Evolutionary conservation across 2,888 invertebrate genomes (phyloP).

Genomic region (Stenodema calcarata): DNA sequence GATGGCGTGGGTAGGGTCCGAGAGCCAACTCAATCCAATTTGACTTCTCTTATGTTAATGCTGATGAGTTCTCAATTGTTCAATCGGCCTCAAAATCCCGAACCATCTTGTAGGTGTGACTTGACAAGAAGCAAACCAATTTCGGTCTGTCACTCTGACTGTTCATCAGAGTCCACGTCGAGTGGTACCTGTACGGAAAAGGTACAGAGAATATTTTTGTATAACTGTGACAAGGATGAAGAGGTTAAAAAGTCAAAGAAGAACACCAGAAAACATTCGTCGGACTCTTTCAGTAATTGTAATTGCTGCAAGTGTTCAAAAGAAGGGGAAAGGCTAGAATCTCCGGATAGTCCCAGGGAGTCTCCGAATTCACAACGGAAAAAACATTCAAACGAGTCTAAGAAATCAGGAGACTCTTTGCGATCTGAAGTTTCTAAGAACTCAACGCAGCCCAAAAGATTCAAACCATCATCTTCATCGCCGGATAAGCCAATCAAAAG

Average conservation of each 20-base stretch:
- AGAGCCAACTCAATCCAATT: not conserved
- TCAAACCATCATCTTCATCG: too few species aligned
- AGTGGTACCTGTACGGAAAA: not conserved
- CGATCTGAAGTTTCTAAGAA: too few species aligned
- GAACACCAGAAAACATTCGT: not conserved
- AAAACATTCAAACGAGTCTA: not conserved
- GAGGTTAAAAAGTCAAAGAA: not conserved
- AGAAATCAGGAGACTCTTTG: not conserved
- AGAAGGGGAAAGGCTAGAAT: not conserved
- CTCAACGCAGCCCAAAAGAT: too few species aligned
- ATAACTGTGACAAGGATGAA: not conserved
- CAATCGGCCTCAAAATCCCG: not conserved
- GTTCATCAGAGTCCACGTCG: not conserved
- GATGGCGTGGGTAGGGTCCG: not conserved
- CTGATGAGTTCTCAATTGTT: not conserved
- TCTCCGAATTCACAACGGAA: not conserved
- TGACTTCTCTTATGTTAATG: not conserved
- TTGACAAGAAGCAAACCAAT: not conserved
- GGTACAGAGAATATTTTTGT: slow-evolving; percentile 1
- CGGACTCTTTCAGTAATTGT: not conserved
- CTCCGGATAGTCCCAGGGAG: not conserved
- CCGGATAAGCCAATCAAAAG: too few species aligned
- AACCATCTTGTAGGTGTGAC: not conserved
- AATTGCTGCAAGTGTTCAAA: not conserved
- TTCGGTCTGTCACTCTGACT: not conserved